phyloP scores from a whole-genome alignment of 1,140 invertebrate genomes.

The Tetramorium alpestre region DNA sequence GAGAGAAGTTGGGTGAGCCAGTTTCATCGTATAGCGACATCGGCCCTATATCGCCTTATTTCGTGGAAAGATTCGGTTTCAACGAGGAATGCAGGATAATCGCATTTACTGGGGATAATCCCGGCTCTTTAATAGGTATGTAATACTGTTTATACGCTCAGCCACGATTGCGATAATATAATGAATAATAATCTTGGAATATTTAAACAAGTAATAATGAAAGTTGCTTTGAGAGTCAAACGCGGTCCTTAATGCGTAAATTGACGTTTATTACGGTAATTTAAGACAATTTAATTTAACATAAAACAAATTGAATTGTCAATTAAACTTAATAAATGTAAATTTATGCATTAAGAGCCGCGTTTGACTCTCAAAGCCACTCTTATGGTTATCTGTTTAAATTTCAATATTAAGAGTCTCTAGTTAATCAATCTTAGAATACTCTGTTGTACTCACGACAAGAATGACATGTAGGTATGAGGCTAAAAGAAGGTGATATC shows the following conservation, averaged over 20 bases:
- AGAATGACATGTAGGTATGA: slow-evolving; percentile 88
- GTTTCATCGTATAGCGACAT: slow-evolving; percentile 90
- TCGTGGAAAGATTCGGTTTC: slow-evolving; percentile 94
- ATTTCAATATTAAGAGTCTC: too few relatives aligned
- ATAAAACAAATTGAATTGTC: too few relatives aligned
- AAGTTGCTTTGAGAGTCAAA: too few relatives aligned
- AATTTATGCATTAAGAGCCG: too few relatives aligned
- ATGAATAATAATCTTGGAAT: background rate
- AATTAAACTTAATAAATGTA: too few relatives aligned
- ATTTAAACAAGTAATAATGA: too few relatives aligned
- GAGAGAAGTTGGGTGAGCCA: slow-evolving; percentile 89
- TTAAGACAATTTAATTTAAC: too few relatives aligned
- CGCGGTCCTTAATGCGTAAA: too few relatives aligned
- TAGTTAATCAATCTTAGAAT: background rate
- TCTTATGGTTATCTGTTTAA: too few relatives aligned
- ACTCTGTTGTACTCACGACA: slow-evolving; percentile 8
- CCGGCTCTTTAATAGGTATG: slow-evolving; percentile 92
- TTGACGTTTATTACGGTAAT: too few relatives aligned
- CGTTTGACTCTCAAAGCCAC: too few relatives aligned
- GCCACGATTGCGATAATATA: background rate
- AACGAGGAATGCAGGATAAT: slow-evolving; percentile 91
- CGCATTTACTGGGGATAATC: slow-evolving; percentile 98
- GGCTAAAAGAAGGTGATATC: slow-evolving; percentile 92
- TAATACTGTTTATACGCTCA: background rate
- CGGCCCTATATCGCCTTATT: slow-evolving; percentile 92